phyloP scores from a whole-genome alignment of 2,797 vertebrate genomes.

The Stomatorhinus walkeri region DNA sequence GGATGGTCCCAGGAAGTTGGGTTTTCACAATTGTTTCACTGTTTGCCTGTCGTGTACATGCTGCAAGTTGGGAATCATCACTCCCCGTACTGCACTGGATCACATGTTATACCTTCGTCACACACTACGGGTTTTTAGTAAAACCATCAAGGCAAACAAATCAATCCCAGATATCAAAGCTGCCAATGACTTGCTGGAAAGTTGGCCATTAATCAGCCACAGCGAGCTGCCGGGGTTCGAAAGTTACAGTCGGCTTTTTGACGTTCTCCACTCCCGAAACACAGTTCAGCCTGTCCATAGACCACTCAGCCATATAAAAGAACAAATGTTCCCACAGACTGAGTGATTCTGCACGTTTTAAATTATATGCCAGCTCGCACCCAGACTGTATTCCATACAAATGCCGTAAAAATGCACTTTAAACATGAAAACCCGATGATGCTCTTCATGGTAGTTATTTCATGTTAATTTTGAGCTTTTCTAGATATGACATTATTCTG shows the following conservation, averaged over 20 bases:
- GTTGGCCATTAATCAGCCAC: not conserved
- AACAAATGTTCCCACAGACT: not conserved
- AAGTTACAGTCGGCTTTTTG: not conserved
- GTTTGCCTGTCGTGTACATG: not conserved
- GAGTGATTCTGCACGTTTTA: not conserved
- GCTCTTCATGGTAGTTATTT: not conserved
- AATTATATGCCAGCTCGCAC: not conserved
- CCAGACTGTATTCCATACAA: not conserved
- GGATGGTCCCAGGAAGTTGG: not conserved
- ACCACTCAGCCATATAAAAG: not conserved
- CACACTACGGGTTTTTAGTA: not conserved
- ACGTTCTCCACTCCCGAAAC: not conserved
- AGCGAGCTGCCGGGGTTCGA: not conserved
- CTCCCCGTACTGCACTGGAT: not conserved
- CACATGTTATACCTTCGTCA: not conserved
- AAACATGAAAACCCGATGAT: not conserved
- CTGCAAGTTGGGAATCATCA: not conserved
- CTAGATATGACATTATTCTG: not conserved
- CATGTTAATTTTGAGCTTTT: not conserved
- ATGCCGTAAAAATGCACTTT: not conserved
- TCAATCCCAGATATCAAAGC: not conserved
- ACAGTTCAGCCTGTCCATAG: not conserved
- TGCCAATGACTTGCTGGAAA: not conserved
- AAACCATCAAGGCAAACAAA: not conserved
- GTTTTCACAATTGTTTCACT: not conserved